Percentiles rank a stretch among this genome's conserved stretches.
These are phyloP conservation scores for Motacilla tschutschensis DNA, from an alignment of 2,113 vertebrate genomes.

Conservation along the genomic window DNA sequence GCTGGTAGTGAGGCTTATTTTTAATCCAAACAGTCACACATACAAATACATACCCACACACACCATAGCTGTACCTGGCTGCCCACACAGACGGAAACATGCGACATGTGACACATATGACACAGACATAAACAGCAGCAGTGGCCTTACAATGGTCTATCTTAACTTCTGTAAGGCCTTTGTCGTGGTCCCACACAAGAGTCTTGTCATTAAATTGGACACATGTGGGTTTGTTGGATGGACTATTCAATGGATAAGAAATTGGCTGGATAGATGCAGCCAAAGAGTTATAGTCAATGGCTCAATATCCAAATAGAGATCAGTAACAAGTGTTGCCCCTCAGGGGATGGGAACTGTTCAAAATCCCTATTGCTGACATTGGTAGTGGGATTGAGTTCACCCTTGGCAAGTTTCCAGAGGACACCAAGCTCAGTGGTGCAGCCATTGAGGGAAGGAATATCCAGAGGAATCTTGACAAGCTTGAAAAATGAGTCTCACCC, in stretches of 20 bases:
- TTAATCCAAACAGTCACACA: not conserved
- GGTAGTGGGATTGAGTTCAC: not conserved
- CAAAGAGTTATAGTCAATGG: not conserved
- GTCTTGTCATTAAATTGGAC: not conserved
- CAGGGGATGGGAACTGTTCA: not conserved
- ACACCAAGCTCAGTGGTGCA: not conserved
- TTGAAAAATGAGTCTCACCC: not conserved
- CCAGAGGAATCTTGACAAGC: not conserved
- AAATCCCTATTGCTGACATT: not conserved
- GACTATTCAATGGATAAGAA: not conserved
- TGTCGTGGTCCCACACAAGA: not conserved
- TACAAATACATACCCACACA: not conserved
- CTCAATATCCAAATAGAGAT: not conserved
- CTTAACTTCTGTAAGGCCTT: not conserved
- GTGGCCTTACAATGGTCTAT: not conserved
- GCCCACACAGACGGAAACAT: not conserved
- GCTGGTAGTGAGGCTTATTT: not conserved
- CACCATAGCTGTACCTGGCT: no score
- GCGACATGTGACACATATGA: not conserved
- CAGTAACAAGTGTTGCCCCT: not conserved
- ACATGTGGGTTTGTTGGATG: not conserved
- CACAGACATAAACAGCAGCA: not conserved
- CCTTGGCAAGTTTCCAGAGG: not conserved
- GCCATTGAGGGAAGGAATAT: not conserved
- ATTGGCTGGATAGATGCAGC: not conserved